Evolutionary conservation across 2,888 invertebrate genomes (phyloP).

Genomic region (Xestobium rufovillosum): DNA sequence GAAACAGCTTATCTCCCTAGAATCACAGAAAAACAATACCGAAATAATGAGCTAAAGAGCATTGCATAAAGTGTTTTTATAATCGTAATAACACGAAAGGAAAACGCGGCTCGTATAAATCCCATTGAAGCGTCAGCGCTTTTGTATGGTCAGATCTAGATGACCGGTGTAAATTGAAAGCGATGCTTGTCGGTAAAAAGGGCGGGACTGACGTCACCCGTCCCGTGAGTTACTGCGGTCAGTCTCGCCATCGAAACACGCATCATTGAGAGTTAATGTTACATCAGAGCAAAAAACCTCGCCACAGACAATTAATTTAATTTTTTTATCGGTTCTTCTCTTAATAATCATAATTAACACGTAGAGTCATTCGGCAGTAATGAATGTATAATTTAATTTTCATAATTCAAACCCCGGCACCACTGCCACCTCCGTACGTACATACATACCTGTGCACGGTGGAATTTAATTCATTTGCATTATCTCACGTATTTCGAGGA

Average conservation of each 20-base stretch:
- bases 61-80: constrained; percentile 28
- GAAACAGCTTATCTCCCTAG: constrained; percentile 7
- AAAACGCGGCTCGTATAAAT: constrained; percentile 28
- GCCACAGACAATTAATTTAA: constrained; percentile 27
- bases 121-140: constrained; percentile 31
- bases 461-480: too few species aligned
- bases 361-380: too few species aligned
- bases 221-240: constrained; percentile 29
- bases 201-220: constrained; percentile 30
- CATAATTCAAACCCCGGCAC: too few species aligned
- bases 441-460: too few species aligned
- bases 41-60: constrained; percentile 27
- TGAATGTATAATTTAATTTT: too few species aligned
- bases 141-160: constrained; percentile 27
- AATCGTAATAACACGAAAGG: constrained; percentile 29
- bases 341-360: constrained; percentile 2
- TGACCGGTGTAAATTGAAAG: constrained; percentile 31
- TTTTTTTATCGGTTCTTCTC: background rate
- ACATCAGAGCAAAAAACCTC: constrained; percentile 24
- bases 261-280: constrained; percentile 26
- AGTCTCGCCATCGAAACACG: constrained; percentile 27
- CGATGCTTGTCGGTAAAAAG: constrained; percentile 31
- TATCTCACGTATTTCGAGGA: too few species aligned
- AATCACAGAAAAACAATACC: constrained; percentile 25
- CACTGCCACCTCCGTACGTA: too few species aligned